Conservation (phyloP, 2,797 vertebrate genomes). For the Tauraco hartlaubi region DNA sequence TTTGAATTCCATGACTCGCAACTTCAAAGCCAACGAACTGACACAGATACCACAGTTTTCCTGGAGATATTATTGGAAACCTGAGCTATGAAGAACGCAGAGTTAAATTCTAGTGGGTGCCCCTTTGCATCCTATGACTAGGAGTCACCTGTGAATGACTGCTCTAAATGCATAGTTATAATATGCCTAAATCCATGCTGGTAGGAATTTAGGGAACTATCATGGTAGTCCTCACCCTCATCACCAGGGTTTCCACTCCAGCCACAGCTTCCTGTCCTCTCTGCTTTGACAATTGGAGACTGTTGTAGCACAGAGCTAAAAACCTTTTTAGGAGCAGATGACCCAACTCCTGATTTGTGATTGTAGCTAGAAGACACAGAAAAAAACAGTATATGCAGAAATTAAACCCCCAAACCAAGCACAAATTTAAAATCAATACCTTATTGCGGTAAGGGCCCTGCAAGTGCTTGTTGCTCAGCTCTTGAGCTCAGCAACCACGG, state of each 20-base stretch:
- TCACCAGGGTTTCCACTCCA: background rate
- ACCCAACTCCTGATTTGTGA: background rate
- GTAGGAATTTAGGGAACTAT: background rate
- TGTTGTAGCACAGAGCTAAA: background rate
- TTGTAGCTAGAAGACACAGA: fast-evolving
- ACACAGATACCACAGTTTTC: background rate
- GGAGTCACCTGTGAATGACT: background rate
- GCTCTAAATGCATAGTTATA: background rate
- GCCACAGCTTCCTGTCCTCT: background rate
- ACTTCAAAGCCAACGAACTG: background rate
- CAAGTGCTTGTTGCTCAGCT: background rate
- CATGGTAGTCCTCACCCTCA: background rate
- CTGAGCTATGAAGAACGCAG: background rate
- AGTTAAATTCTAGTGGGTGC: background rate
- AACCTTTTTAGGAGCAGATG: background rate
- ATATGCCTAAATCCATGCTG: background rate
- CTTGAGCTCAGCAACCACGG: background rate
- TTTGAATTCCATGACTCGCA: background rate
- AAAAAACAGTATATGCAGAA: background rate
- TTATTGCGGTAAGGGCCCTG: background rate
- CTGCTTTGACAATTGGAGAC: background rate
- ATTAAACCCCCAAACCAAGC: background rate
- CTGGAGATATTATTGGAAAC: background rate
- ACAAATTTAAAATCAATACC: background rate
- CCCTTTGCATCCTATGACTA: background rate